Percentiles rank a stretch among this genome's conserved stretches.
Evolutionary conservation across 2,888 invertebrate genomes (phyloP).

Genomic region (Leucophora obtusa): DNA sequence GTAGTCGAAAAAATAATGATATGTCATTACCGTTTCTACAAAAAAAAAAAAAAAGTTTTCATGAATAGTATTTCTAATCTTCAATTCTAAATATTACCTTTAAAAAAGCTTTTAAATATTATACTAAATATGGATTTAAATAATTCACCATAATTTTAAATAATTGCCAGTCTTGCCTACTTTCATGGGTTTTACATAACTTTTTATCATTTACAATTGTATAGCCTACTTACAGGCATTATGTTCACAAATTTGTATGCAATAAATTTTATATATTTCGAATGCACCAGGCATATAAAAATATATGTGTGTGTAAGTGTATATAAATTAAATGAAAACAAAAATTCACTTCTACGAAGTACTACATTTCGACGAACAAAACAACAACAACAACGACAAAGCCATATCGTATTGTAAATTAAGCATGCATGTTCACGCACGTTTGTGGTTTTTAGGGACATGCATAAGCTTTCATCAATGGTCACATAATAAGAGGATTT

Average conservation of each 20-base stretch:
- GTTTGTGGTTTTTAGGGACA: constrained; percentile 51
- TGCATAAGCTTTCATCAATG: constrained; percentile 59
- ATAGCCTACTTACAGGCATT: constrained; percentile 50
- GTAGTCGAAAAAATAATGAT: too few relatives aligned
- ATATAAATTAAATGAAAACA: background rate
- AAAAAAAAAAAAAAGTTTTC: too few relatives aligned
- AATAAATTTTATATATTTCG: constrained; percentile 35
- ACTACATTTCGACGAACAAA: background rate
- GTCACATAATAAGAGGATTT: constrained; percentile 58
- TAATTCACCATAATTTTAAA: background rate
- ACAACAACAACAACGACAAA: background rate
- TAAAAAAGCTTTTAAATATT: background rate
- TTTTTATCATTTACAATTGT: constrained; percentile 7
- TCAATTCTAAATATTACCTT: background rate
- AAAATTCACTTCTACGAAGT: background rate
- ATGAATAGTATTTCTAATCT: background rate
- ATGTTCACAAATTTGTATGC: constrained; percentile 51
- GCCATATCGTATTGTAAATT: constrained; percentile 44
- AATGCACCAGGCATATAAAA: background rate
- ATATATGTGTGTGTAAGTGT: background rate
- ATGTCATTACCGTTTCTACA: too few relatives aligned
- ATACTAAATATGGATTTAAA: background rate
- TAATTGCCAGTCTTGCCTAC: background rate
- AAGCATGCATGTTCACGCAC: constrained; percentile 51
- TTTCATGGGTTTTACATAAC: background rate